These are phyloP conservation scores for Myripristis jacobus DNA, from an alignment of 2,797 vertebrate species.

Conservation along the genomic window DNA sequence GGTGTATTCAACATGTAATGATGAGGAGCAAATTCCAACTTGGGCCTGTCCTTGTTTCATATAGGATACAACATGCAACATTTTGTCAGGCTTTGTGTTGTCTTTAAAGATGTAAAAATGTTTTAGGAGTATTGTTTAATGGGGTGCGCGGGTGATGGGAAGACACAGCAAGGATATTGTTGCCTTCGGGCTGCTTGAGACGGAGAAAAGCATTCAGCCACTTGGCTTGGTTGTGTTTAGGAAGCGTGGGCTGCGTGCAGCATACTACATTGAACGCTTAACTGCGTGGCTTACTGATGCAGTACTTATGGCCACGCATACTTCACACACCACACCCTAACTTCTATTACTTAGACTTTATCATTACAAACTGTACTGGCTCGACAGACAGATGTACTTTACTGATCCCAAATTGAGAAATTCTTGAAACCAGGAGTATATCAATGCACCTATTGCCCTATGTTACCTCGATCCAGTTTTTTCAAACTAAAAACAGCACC, in stretches of 20 bases:
- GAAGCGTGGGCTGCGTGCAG: constrained; percentile 24
- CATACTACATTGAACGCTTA: constrained; percentile 22
- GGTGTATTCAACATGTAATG: neutral
- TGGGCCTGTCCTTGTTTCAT: neutral
- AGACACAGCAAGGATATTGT: constrained; percentile 30
- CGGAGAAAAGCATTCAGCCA: constrained; percentile 32
- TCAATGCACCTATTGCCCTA: no score
- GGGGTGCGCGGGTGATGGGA: constrained; percentile 14
- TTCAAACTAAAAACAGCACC: no score
- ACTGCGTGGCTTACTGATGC: constrained; percentile 25
- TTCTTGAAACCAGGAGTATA: no score
- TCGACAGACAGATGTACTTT: no score
- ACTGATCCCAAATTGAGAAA: no score
- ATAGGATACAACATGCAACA: constrained; percentile 19
- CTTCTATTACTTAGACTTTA: neutral
- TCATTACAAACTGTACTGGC: constrained; percentile 8
- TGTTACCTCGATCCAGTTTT: no score
- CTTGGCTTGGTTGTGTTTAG: constrained; percentile 3
- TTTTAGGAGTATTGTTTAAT: constrained; percentile 20
- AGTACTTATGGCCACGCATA: neutral
- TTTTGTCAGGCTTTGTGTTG: neutral
- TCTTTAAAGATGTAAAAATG: constrained; percentile 24
- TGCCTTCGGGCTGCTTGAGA: constrained; percentile 44
- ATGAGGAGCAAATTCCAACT: constrained; percentile 14
- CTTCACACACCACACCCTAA: neutral